Evolutionary conservation across 1,140 invertebrate genomes (phyloP).

Genomic region (Drosophila lowei): DNA sequence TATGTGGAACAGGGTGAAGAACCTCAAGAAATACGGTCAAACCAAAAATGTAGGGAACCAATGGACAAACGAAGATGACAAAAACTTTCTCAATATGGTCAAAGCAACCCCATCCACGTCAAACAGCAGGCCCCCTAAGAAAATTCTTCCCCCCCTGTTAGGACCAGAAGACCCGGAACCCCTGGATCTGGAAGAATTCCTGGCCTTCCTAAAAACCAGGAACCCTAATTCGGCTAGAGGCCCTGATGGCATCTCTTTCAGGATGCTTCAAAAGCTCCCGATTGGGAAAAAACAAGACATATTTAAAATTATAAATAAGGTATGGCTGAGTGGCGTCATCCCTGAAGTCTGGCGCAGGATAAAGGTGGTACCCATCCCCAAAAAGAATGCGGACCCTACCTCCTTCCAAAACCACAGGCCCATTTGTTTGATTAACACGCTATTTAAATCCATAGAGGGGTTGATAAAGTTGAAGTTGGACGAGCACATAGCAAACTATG

Average conservation of each 20-base stretch:
- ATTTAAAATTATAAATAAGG: neutral
- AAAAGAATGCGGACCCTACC: neutral
- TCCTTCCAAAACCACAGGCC: neutral
- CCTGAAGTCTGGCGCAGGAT: neutral
- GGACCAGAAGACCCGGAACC: neutral
- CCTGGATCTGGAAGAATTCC: neutral
- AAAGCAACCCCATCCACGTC: neutral
- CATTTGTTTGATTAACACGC: neutral
- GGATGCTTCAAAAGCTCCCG: too few species aligned
- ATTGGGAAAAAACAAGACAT: too few species aligned
- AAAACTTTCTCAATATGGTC: neutral
- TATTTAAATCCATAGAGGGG: neutral
- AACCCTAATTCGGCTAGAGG: neutral
- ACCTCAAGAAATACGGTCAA: neutral
- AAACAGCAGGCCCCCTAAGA: neutral
- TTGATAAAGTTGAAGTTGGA: neutral
- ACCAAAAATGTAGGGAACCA: neutral
- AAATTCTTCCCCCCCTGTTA: neutral
- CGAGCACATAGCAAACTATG: neutral
- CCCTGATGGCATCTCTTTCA: too few species aligned
- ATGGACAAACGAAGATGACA: neutral
- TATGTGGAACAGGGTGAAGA: neutral
- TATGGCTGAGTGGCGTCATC: neutral
- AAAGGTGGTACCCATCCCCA: neutral
- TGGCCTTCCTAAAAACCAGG: neutral